Evolutionary conservation across 2,113 vertebrate genomes (phyloP).

Genomic region (Cinclus cinclus): DNA sequence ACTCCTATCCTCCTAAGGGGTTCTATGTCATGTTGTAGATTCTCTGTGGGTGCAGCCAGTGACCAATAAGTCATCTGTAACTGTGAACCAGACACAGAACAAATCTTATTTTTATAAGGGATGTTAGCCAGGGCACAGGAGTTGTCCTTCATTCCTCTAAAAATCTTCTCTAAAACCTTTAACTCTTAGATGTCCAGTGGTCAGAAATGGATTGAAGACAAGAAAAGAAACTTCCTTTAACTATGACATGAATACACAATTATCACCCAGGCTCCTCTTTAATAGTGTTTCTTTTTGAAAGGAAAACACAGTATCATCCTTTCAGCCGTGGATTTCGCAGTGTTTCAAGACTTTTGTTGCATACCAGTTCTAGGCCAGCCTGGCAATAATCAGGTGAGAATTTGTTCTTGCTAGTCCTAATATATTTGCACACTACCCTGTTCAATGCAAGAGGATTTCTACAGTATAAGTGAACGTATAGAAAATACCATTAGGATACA

Average conservation of each 20-base stretch:
- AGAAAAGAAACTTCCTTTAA: background rate
- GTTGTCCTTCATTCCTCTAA: slow-evolving; percentile 11
- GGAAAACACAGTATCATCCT: background rate
- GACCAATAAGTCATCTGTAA: slow-evolving; percentile 40
- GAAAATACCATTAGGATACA: background rate
- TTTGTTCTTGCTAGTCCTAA: background rate
- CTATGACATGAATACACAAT: background rate
- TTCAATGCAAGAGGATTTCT: background rate
- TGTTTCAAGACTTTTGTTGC: background rate
- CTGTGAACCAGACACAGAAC: slow-evolving; percentile 27
- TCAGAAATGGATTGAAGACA: background rate
- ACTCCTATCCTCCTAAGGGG: background rate
- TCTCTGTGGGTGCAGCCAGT: background rate
- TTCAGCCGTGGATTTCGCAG: background rate
- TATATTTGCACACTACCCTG: background rate
- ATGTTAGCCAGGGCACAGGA: background rate
- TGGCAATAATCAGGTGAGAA: background rate
- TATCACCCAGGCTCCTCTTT: background rate
- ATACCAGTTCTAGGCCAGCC: background rate
- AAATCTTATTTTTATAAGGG: slow-evolving; percentile 50
- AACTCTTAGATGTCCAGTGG: background rate
- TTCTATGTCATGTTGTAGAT: background rate
- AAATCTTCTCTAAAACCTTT: slow-evolving; percentile 9
- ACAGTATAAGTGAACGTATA: background rate
- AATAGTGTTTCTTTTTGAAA: background rate